Evolutionary conservation across 1,140 invertebrate species (phyloP).

Genomic region (Argopecten irradians): DNA sequence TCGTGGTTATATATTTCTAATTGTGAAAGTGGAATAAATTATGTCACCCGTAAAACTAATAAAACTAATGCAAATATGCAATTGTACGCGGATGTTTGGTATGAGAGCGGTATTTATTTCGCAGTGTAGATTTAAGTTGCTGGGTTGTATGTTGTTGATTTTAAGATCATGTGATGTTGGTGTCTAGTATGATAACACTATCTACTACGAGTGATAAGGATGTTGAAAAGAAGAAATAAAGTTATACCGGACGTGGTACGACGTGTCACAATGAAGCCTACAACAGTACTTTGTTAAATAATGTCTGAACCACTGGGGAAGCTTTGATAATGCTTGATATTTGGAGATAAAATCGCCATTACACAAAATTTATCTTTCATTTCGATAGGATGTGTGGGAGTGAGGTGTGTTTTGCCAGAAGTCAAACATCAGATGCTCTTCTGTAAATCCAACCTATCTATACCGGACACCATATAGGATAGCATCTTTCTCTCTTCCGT

Average conservation of each 20-base stretch:
- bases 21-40: too few species aligned
- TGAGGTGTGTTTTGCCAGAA: neutral
- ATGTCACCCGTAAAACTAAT: too few species aligned
- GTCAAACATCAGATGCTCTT: neutral
- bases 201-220: neutral
- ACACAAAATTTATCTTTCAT: constrained; percentile 4
- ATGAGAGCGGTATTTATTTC: too few species aligned
- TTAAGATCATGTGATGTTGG: neutral
- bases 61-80: too few species aligned
- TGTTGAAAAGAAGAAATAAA: neutral
- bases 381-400: neutral
- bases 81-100: too few species aligned
- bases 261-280: neutral
- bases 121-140: too few species aligned
- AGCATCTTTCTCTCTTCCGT: neutral
- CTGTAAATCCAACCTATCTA: neutral
- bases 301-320: neutral
- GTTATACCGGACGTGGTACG: neutral
- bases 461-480: neutral
- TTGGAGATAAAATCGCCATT: constrained; percentile 9
- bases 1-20: too few species aligned
- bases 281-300: neutral
- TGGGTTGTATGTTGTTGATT: too few species aligned
- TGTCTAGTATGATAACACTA: neutral
- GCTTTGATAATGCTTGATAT: constrained; percentile 16